Percentiles rank a stretch among this genome's conserved stretches.
phyloP scores from a whole-genome alignment of 1,140 invertebrate species.

The Lasaia peninsularis region DNA sequence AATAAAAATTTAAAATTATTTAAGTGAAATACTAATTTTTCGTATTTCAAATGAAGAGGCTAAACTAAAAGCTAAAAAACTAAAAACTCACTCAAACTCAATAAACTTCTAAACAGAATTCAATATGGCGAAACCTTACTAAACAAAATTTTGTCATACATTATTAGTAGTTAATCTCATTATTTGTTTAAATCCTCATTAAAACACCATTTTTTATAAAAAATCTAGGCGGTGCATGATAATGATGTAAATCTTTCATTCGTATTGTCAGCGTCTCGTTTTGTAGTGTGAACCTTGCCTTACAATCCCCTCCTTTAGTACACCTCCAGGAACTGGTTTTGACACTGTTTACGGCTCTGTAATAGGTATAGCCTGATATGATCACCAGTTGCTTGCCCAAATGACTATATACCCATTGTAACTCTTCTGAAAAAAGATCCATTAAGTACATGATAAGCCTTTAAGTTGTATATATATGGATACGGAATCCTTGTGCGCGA shows the following conservation, averaged over 20 bases:
- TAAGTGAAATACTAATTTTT: no score
- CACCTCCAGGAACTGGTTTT: conserved; percentile 31
- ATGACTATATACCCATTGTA: conserved; percentile 26
- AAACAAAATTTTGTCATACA: no score
- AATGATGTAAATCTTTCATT: conserved; percentile 13
- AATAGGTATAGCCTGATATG: conserved; percentile 36
- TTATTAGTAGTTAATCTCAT: no score
- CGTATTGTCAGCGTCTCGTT: not conserved
- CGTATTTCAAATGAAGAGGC: no score
- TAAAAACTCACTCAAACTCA: no score
- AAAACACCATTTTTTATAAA: conserved; percentile 20
- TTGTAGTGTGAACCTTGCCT: conserved; percentile 27
- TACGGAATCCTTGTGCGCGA: no score
- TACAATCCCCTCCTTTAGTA: conserved; percentile 27
- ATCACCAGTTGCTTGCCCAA: conserved; percentile 28
- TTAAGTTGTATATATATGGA: no score
- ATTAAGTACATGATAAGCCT: no score
- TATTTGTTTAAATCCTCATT: conserved; percentile 14
- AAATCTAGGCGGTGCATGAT: conserved; percentile 21
- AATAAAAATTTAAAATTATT: no score
- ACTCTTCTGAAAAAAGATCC: conserved; percentile 24
- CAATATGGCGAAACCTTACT: no score
- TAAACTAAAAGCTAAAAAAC: no score
- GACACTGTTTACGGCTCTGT: conserved; percentile 17
- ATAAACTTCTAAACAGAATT: no score